A percentile compares a stretch with the other conserved stretches of the same genome.
Evolutionary conservation across 2,113 vertebrate species (phyloP).

Genomic region (Entosphenus tridentatus): DNA sequence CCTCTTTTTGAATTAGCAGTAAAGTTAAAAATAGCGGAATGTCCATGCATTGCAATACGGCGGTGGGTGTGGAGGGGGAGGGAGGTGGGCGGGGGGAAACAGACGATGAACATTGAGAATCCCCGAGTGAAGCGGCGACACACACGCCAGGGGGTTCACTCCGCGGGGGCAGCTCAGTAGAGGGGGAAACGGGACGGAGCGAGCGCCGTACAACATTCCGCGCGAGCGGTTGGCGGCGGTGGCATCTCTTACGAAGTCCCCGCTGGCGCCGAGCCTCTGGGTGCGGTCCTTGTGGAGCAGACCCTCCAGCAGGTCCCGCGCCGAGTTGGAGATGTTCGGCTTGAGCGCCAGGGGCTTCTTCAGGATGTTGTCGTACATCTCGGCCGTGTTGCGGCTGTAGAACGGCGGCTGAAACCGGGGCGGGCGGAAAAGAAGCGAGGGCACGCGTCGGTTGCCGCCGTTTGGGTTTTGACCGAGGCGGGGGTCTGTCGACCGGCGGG

Average conservation of each 20-base stretch:
- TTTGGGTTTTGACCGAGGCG: neutral
- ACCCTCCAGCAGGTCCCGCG: constrained; percentile 69
- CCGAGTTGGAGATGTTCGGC: constrained; percentile 91
- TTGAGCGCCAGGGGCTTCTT: constrained; percentile 93
- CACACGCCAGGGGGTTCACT: no score
- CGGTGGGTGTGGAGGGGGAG: no score
- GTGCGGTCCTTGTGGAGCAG: constrained; percentile 81
- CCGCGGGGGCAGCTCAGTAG: no score
- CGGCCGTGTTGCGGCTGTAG: constrained; percentile 89
- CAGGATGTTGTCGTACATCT: constrained; percentile 98
- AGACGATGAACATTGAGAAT: no score
- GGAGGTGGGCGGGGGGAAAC: no score
- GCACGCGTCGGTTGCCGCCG: neutral
- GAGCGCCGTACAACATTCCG: no score
- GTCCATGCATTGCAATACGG: no score
- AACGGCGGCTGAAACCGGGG: constrained; percentile 52
- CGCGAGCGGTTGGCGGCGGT: no score
- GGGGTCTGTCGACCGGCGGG: neutral
- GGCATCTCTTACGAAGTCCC: constrained; percentile 61
- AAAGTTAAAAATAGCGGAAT: no score
- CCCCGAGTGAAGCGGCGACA: no score
- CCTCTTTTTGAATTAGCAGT: no score
- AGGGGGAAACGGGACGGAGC: no score
- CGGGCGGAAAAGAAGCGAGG: neutral
- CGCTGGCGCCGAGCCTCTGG: constrained; percentile 65